These are phyloP conservation scores for Mythimna vitellina DNA, from an alignment of 2,888 invertebrate species.

Conservation along the genomic window DNA sequence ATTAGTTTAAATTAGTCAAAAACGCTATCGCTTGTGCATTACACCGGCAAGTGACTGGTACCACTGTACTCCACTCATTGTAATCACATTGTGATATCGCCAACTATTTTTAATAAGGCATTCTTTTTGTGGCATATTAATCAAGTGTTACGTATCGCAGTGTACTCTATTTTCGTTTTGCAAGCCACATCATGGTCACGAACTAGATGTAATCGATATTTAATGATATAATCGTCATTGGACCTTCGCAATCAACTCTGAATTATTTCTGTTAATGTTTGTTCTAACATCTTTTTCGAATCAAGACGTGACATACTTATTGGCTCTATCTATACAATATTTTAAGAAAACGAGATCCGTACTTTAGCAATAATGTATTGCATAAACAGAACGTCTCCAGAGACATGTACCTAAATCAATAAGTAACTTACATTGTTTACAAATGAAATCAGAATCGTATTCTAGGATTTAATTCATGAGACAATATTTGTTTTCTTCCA, in stretches of 20 bases:
- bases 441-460: conserved; percentile 6
- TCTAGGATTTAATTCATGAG: not conserved
- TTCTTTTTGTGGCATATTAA: conserved; percentile 67
- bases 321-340: not conserved
- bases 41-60: conserved; percentile 62
- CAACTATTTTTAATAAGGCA: conserved; percentile 65
- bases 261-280: conserved; percentile 21
- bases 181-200: conserved; percentile 51
- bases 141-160: conserved; percentile 65
- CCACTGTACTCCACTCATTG: conserved; percentile 60
- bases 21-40: conserved; percentile 40
- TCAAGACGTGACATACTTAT: not conserved
- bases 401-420: not conserved
- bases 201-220: conserved; percentile 58
- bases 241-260: conserved; percentile 40
- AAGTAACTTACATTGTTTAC: conserved; percentile 16
- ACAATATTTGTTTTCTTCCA: conserved; percentile 31
- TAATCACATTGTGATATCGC: conserved; percentile 60
- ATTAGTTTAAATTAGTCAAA: not conserved
- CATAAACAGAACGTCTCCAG: not conserved
- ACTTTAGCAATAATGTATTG: not conserved
- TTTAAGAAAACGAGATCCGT: not conserved
- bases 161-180: conserved; percentile 57
- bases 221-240: conserved; percentile 47
- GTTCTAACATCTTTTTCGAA: not conserved